Conservation (phyloP, 1,140 invertebrate genomes). For the Holotrichia oblita region DNA sequence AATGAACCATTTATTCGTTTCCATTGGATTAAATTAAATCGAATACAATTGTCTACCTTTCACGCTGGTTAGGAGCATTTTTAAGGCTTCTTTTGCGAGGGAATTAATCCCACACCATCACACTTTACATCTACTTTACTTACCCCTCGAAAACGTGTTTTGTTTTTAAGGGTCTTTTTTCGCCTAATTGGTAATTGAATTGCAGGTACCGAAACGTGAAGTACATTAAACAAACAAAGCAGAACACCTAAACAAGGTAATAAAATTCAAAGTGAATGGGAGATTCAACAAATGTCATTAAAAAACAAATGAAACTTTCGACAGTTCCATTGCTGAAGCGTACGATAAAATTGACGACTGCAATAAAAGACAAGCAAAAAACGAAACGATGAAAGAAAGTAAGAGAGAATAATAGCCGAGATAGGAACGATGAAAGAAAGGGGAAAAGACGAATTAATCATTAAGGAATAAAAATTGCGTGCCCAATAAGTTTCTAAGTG, state of each 20-base stretch:
- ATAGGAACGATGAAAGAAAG: background rate
- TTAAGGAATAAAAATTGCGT: conserved; percentile 4
- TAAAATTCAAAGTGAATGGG: conserved; percentile 19
- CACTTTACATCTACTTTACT: background rate
- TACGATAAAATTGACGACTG: conserved; percentile 22
- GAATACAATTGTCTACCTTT: conserved; percentile 8
- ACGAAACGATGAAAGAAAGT: background rate
- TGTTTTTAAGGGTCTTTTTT: conserved; percentile 25
- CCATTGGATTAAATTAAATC: conserved; percentile 4
- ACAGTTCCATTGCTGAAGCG: conserved; percentile 14
- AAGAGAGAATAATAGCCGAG: background rate
- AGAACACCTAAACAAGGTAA: conserved; percentile 33
- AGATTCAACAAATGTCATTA: no score
- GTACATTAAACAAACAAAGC: conserved; percentile 30
- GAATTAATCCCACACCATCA: background rate
- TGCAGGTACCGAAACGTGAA: conserved; percentile 17
- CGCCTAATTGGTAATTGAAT: conserved; percentile 28
- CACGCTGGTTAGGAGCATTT: background rate
- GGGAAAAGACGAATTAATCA: background rate
- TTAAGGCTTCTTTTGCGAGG: background rate
- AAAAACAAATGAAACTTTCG: conserved; percentile 34
- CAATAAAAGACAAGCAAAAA: conserved; percentile 27
- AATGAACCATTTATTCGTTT: no score
- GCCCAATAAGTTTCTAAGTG: background rate
- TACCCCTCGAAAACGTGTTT: conserved; percentile 1